A percentile compares a stretch with the other conserved stretches of the same genome.
phyloP scores from a whole-genome alignment of 2,888 invertebrate genomes.

The Dinocampus coccinellae region DNA sequence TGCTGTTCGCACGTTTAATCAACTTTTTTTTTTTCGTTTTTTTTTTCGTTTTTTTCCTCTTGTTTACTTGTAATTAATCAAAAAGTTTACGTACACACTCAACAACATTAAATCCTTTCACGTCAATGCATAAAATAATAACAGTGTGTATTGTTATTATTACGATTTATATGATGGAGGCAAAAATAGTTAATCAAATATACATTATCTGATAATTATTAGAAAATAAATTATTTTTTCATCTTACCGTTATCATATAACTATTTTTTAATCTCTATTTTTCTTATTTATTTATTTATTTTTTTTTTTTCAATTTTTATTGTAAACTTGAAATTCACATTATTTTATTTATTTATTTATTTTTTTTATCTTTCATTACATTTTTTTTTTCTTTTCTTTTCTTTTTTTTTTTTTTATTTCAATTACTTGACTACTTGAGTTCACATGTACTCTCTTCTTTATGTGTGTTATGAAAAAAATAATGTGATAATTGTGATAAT shows the following conservation, averaged over 20 bases:
- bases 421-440: constrained; percentile 38
- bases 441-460: not conserved
- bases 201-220: constrained; percentile 48
- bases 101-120: constrained; percentile 51
- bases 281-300: constrained; percentile 23
- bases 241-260: constrained; percentile 54
- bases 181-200: constrained; percentile 43
- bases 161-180: not conserved
- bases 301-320: constrained; percentile 34
- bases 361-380: no score
- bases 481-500: not conserved
- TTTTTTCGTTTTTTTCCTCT: not conserved
- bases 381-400: no score
- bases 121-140: constrained; percentile 64
- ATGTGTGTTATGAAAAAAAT: not conserved
- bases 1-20: not conserved
- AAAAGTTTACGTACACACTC: no score
- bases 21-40: not conserved
- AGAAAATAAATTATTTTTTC: constrained; percentile 57
- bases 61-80: not conserved
- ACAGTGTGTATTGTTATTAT: constrained; percentile 47
- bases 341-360: no score
- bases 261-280: constrained; percentile 27
- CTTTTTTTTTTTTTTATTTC: constrained; percentile 27
- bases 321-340: no score